Base-by-base conservation (phyloP, 2,113 vertebrate genomes). In the Callionymus lyra region DNA sequence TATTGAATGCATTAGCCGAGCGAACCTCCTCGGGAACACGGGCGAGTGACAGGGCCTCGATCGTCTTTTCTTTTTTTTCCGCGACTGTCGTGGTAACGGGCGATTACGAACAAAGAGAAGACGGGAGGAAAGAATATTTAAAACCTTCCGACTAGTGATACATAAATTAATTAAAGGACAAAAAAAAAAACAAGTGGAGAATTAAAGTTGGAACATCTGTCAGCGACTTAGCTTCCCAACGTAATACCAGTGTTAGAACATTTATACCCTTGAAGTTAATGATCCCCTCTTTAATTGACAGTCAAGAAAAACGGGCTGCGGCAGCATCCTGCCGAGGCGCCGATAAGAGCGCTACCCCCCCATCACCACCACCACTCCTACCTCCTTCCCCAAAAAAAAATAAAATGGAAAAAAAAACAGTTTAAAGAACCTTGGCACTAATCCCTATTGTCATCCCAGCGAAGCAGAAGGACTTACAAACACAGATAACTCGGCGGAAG, bases 221-320 rank as follows among this genome's bases (percentile, higher is more conserved):
- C 85, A 86, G 71, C 76, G 77, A 79, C 82, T 81, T 80, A 83
- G 82, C 77, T 83, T 80, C 71, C 74, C 63, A 80, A 77, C 76
- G 70, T 85, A 85, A 87, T 85, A 84, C 84, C 79, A 82, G 82
- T 85, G 85, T 85, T 83, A 83, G 84, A 85, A 86, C 85, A 85
- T 85, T 85, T 85, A 85, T 84, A 85, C 81, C 81, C 82, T 82
- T 85, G 83, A 86, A 87, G 85, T 85, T 85, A 85, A 86, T 84
- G 85, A 87, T 86, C 85, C 82, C 67, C 81, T 81, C 76, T 85
- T 82, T 85, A 85, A 86, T 85, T 86, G 84, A 85, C 85, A 87
- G 84, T 76, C 77, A 79, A 81, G 82, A 71, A 83, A 84, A 84
- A 74, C 47, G 64, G 77, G 81, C 69, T 73, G 73, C 63, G 33